A percentile compares a stretch with the other conserved stretches of the same genome.
Evolutionary conservation across 2,888 invertebrate species (phyloP).

Genomic region (Hyppa rectilinea): DNA sequence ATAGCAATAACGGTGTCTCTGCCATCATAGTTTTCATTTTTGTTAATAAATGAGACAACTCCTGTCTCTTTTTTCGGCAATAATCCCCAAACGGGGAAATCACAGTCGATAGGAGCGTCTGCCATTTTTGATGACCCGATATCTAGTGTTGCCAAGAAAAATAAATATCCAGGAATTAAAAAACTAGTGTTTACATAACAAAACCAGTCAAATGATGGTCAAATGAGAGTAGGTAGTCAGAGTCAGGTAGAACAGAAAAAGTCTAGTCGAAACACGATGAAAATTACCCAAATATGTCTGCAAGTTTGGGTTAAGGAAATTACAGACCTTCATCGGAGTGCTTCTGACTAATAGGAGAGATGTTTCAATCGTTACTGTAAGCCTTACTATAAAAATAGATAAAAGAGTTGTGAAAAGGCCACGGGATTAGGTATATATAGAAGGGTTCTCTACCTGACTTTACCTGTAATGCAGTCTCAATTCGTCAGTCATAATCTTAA

Average conservation of each 20-base stretch:
- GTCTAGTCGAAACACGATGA: background rate
- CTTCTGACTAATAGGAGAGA: background rate
- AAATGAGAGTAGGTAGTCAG: background rate
- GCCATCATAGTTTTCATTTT: slow-evolving; percentile 98
- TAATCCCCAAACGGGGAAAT: slow-evolving; percentile 96
- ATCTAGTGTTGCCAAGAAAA: slow-evolving; percentile 72
- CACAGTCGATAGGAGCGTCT: slow-evolving; percentile 90
- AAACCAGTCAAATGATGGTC: background rate
- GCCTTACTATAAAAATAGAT: background rate
- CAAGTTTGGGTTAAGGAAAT: background rate
- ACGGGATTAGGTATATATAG: background rate
- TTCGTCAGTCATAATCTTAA: too few relatives aligned
- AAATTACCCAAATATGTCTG: background rate
- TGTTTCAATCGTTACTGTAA: background rate
- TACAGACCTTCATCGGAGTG: background rate
- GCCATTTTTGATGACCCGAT: slow-evolving; percentile 89
- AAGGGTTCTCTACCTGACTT: too few relatives aligned
- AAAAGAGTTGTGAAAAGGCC: background rate
- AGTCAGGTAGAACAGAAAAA: too few relatives aligned
- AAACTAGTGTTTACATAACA: slow-evolving; percentile 1
- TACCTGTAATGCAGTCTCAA: too few relatives aligned
- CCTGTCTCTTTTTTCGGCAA: slow-evolving; percentile 99
- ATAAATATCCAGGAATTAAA: slow-evolving; percentile 1
- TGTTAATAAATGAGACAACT: slow-evolving; percentile 95
- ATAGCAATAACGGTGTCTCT: slow-evolving; percentile 97